Conservation (phyloP, 92 coral and sea anemone genomes). For the Pocillopora grandis region DNA sequence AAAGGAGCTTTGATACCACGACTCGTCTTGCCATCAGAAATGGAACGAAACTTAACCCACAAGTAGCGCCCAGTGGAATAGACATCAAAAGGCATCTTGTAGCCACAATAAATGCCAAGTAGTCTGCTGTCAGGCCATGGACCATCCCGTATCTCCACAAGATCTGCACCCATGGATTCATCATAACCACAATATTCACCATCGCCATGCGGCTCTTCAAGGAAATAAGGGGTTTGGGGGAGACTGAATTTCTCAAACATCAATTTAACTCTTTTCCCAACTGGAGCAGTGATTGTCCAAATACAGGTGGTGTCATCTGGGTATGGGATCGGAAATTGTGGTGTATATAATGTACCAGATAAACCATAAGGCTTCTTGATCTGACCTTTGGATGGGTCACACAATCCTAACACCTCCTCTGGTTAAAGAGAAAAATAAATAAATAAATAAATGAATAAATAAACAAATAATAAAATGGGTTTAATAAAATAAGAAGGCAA, state of each 20-base stretch:
- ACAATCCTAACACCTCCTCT: too few species aligned
- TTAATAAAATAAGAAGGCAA: too few species aligned
- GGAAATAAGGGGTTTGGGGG: too few species aligned
- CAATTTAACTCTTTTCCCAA: not conserved
- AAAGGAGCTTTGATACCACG: slow-evolving; percentile 5
- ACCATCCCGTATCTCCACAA: slow-evolving; percentile 2
- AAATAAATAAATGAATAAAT: too few species aligned
- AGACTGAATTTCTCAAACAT: not conserved
- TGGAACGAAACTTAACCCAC: not conserved
- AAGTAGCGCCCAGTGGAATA: not conserved
- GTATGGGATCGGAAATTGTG: not conserved
- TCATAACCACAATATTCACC: not conserved
- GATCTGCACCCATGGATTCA: not conserved
- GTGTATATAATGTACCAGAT: slow-evolving; percentile 10
- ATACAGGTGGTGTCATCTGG: not conserved
- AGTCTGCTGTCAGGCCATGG: not conserved
- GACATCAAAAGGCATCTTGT: not conserved
- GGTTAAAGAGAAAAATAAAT: too few species aligned
- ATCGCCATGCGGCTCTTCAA: too few species aligned
- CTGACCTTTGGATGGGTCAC: not conserved
- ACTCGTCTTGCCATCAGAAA: not conserved
- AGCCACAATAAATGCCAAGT: not conserved
- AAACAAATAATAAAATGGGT: too few species aligned
- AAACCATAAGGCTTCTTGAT: not conserved
- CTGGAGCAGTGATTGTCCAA: not conserved